These are phyloP conservation scores for Sipunculus nudus DNA, from an alignment of 2,888 invertebrate genomes.

Conservation along the genomic window DNA sequence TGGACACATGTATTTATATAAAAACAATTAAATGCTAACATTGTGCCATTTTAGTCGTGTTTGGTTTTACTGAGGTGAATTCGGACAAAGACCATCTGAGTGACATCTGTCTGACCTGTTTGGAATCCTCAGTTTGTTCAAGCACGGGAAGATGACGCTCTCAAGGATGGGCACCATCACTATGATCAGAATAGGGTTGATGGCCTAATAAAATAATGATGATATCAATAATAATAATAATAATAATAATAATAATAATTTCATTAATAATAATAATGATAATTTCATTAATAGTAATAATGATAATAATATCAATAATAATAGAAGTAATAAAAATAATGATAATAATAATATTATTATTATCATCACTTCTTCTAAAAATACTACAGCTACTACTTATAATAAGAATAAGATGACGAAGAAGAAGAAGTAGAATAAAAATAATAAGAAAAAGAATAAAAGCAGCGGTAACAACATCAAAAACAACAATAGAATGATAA, in stretches of 20 bases:
- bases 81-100: no score
- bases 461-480: no score
- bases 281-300: neutral
- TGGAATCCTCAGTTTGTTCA: slow-evolving; percentile 40
- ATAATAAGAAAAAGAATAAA: no score
- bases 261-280: neutral
- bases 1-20: no score
- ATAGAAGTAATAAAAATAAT: neutral
- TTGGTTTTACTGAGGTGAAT: no score
- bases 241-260: neutral
- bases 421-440: neutral
- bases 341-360: neutral
- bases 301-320: neutral
- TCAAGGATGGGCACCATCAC: slow-evolving; percentile 46
- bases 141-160: slow-evolving; percentile 43
- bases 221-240: neutral
- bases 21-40: no score
- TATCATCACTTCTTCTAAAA: neutral
- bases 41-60: no score
- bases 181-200: slow-evolving; percentile 46
- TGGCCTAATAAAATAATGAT: slow-evolving; percentile 22
- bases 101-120: slow-evolving; percentile 39
- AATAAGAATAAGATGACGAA: slow-evolving; percentile 3
- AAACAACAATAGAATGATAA: no score
- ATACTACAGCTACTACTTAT: slow-evolving; percentile 6